Conservation (phyloP, 2,888 invertebrate genomes). For the Tenthredo amoena region DNA sequence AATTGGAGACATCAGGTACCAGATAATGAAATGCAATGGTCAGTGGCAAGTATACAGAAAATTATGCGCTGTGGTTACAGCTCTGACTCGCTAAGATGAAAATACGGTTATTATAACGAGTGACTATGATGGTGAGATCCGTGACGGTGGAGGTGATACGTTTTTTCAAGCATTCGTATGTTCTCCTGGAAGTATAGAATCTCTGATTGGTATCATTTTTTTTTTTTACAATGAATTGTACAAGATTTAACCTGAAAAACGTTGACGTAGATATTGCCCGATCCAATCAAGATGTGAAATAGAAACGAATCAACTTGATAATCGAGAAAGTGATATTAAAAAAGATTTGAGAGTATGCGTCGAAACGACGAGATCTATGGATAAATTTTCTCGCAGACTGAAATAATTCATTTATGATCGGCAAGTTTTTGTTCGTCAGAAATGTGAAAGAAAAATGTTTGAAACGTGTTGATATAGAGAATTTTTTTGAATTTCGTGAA, state of each 20-base stretch:
- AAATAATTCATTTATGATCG: background rate
- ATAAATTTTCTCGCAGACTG: background rate
- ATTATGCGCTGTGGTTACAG: slow-evolving; percentile 5
- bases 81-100: background rate
- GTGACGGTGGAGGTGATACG: background rate
- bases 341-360: background rate
- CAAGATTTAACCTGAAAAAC: background rate
- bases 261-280: background rate
- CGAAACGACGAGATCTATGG: background rate
- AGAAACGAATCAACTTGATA: background rate
- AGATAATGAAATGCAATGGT: slow-evolving; percentile 30
- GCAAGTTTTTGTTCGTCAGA: background rate
- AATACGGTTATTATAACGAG: slow-evolving; percentile 17
- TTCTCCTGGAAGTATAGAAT: background rate
- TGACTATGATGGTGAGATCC: background rate
- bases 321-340: background rate
- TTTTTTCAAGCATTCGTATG: background rate
- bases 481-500: background rate
- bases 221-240: background rate
- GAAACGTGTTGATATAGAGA: background rate
- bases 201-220: no score
- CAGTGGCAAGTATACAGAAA: slow-evolving; percentile 30
- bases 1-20: slow-evolving; percentile 22
- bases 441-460: background rate
- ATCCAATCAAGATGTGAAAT: background rate